Evolutionary conservation across 2,888 invertebrate genomes (phyloP).

Genomic region (Tupiocoris notatus): DNA sequence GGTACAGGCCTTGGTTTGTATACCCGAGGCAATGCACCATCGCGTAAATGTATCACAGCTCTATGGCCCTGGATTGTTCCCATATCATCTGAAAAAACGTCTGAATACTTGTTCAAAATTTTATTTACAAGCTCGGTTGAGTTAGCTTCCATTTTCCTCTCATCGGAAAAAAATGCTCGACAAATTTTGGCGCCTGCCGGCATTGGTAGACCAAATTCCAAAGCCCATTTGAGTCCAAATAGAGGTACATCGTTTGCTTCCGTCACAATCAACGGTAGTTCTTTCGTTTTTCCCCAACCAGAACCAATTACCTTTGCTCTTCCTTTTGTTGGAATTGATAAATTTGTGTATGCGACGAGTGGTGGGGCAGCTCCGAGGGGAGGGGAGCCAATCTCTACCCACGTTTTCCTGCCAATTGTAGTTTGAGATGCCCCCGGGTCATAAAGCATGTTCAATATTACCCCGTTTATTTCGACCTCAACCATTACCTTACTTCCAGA

Average conservation of each 20-base stretch:
- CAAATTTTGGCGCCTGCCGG: not conserved
- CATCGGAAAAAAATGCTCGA: not conserved
- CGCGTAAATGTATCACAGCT: not conserved
- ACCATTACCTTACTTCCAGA: not conserved
- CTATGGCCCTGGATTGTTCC: not conserved
- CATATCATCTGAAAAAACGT: not conserved
- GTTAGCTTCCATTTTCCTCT: not conserved
- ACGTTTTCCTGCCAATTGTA: not conserved
- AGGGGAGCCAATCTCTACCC: not conserved
- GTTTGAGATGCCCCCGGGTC: constrained; percentile 3
- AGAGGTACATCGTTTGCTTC: not conserved
- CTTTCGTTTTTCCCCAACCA: not conserved
- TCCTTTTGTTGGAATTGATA: constrained; percentile 5
- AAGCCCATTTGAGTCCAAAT: constrained; percentile 12
- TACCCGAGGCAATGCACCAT: not conserved
- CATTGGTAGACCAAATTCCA: not conserved
- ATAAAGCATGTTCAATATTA: not conserved
- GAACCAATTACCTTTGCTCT: not conserved
- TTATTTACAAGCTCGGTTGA: not conserved
- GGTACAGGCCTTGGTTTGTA: constrained; percentile 24
- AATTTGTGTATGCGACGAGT: not conserved
- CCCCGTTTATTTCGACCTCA: not conserved
- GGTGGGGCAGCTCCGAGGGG: too few species aligned
- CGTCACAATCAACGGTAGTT: not conserved
- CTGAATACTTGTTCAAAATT: not conserved